Percentiles rank a stretch among this genome's conserved stretches.
Conservation (phyloP, 2,888 invertebrate genomes). For the Listrodromus nycthemerus region DNA sequence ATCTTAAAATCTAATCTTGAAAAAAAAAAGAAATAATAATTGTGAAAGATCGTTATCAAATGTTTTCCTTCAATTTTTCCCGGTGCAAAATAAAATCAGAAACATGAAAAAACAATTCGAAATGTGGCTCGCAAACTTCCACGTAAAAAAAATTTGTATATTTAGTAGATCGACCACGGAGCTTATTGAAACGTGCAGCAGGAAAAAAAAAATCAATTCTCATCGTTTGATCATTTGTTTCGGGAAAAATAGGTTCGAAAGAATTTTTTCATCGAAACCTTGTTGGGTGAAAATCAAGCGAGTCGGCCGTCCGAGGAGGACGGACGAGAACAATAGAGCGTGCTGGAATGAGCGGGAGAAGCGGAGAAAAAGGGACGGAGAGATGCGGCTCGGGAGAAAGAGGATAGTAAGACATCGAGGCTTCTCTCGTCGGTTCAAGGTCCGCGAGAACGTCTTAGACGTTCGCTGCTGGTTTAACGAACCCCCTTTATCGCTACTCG, state of each 20-base stretch:
- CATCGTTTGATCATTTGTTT: background rate
- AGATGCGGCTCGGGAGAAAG: conserved; percentile 8
- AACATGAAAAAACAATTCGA: too few relatives aligned
- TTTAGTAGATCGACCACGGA: too few relatives aligned
- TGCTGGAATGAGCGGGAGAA: conserved; percentile 43
- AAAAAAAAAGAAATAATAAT: too few relatives aligned
- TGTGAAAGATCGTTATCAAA: too few relatives aligned
- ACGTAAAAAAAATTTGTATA: too few relatives aligned
- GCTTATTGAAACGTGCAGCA: too few relatives aligned
- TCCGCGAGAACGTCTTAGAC: conserved; percentile 59
- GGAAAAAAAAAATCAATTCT: background rate
- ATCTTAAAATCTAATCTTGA: too few relatives aligned
- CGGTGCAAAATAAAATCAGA: too few relatives aligned
- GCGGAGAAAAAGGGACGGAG: conserved; percentile 16
- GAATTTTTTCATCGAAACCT: conserved; percentile 35
- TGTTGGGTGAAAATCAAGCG: conserved; percentile 30
- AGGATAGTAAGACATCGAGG: conserved; percentile 25
- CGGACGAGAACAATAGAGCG: conserved; percentile 50
- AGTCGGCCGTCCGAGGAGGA: conserved; percentile 20
- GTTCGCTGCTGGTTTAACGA: conserved; percentile 59
- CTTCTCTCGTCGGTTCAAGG: conserved; percentile 58
- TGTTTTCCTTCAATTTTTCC: too few relatives aligned
- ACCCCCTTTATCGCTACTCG: conserved; percentile 55
- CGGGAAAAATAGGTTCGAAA: background rate
- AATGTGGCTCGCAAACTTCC: too few relatives aligned